phyloP scores from a whole-genome alignment of 2,888 invertebrate species.

The Psococerastis gibbosa region DNA sequence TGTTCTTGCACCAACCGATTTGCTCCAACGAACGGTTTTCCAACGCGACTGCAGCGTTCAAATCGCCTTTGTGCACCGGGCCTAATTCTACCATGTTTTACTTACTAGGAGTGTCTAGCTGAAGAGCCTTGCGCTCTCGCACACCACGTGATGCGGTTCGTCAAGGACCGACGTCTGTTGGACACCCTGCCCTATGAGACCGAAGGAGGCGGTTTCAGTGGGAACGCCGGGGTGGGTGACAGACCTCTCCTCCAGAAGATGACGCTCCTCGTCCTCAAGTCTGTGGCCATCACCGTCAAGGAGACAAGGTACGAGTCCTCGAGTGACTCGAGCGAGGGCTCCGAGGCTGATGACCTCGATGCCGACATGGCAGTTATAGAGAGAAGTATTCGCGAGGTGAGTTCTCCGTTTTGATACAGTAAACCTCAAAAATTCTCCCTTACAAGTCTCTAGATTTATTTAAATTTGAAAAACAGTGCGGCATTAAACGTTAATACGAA shows the following conservation, averaged over 20 bases:
- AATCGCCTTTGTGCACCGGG: too few relatives aligned
- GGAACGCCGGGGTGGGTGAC: conserved; percentile 37
- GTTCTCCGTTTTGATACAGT: conserved; percentile 15
- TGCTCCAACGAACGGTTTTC: too few relatives aligned
- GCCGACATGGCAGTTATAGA: conserved; percentile 80
- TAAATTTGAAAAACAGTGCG: too few relatives aligned
- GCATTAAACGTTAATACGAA: too few relatives aligned
- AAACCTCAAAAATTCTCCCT: too few relatives aligned
- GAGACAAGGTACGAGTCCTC: conserved; percentile 70
- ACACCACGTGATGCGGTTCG: conserved; percentile 66
- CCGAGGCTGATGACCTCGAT: conserved; percentile 68
- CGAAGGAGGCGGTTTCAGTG: conserved; percentile 17
- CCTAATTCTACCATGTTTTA: too few relatives aligned
- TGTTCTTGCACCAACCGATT: too few relatives aligned
- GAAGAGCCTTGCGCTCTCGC: conserved; percentile 77
- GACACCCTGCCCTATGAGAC: conserved; percentile 26
- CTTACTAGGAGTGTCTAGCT: conserved; percentile 49
- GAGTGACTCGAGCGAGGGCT: conserved; percentile 59
- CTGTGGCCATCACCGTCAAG: conserved; percentile 75
- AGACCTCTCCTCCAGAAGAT: conserved; percentile 69
- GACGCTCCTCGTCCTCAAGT: conserved; percentile 69
- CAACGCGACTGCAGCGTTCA: too few relatives aligned
- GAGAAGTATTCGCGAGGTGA: conserved; percentile 57
- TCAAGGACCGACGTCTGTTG: conserved; percentile 63
- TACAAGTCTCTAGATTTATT: too few relatives aligned